Evolutionary conservation across 2,888 invertebrate genomes (phyloP), one percentile per base, ranked within the genome.

Genomic region (Torymus auratus): DNA sequence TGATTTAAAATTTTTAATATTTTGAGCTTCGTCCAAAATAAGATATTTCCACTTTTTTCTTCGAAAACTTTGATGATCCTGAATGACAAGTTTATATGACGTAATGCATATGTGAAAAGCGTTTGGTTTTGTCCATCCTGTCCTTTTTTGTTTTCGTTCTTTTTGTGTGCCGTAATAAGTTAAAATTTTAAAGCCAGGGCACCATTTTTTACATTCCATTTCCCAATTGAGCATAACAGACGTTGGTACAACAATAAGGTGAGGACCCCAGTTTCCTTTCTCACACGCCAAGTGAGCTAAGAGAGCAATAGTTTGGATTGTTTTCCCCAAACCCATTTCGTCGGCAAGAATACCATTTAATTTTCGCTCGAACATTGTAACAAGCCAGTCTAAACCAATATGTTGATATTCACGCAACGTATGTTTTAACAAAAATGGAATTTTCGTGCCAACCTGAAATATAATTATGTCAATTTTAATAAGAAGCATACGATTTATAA

Each of bases 171-270:
- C 99, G 90, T 98, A 99, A 91, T 99, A 99, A 0, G 99, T 99
- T 85, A 99, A 94, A 88, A 99, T 97, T 93, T 99, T 99, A 91
- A 99, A 98, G 72, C 97, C 98, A 0, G 99, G 99, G 91, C 99
- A 99, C 99, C 99, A 99, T 91, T 99, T 99, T 92, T 99, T 99
- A 89, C 98, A 96, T 92, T 99, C 99, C 97, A 99, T 98, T 92
- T 99, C 99, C 99, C 99, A 99, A 92, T 99, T 99, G 83, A 99
- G 93, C 96, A 99, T 98, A 71, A 99, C 99, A 84, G 99, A 99
- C 15, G 99, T 99, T 81, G 99, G 99, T 85, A 99, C 99, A 83
- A 99, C 96, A 85, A 99, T 98, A 28, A 99, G 93, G 93, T 99
- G 99, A 75, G 99, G 99, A 53, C 99, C 99, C 99, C 99, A 99